Evolutionary conservation across 2,113 vertebrate genomes (phyloP).

Genomic region (Lophura nycthemera): DNA sequence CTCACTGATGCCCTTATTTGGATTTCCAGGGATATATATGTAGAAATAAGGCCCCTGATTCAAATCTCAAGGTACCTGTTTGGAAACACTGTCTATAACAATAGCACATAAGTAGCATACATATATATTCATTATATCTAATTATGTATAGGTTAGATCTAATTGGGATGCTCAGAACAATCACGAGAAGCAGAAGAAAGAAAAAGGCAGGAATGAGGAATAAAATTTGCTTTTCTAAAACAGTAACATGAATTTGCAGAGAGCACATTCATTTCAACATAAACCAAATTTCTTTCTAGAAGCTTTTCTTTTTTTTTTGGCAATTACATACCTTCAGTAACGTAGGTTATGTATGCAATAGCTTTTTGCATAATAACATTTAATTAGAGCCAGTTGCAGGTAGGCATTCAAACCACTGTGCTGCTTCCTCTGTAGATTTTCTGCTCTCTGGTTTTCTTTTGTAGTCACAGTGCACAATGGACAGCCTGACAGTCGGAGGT

Average conservation of each 20-base stretch:
- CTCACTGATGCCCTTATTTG: background rate
- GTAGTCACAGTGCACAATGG: background rate
- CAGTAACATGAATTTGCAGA: background rate
- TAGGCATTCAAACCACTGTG: background rate
- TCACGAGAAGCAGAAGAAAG: background rate
- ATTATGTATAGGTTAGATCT: background rate
- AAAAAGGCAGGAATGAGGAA: background rate
- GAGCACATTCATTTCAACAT: background rate
- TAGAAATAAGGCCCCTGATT: background rate
- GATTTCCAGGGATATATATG: background rate
- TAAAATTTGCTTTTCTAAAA: background rate
- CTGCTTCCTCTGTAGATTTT: background rate
- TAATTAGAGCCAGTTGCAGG: background rate
- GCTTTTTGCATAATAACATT: background rate
- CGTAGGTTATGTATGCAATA: background rate
- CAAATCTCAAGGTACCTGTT: background rate
- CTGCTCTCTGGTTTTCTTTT: background rate
- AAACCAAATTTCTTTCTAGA: background rate
- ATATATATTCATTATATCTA: background rate
- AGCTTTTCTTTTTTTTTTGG: background rate
- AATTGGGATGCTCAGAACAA: background rate
- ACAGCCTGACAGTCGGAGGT: background rate
- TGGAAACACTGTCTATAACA: background rate
- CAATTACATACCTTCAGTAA: background rate
- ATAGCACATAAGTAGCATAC: background rate